Evolutionary conservation across 2,113 vertebrate species (phyloP).

Genomic region (Pongo pygmaeus): DNA sequence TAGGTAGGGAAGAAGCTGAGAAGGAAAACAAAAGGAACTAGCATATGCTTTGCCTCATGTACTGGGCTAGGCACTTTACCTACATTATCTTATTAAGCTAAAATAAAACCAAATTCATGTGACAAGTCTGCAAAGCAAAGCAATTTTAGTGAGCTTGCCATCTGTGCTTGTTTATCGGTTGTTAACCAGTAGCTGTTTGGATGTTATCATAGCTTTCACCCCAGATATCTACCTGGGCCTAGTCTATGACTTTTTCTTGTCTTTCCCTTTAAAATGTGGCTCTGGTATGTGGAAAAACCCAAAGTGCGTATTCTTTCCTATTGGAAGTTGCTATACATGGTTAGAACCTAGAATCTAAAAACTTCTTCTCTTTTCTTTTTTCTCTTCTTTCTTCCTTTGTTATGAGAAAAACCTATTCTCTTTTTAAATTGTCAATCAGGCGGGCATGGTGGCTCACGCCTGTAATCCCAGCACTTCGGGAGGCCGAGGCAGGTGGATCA

Average conservation of each 20-base stretch:
- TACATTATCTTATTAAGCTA: neutral
- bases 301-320: neutral
- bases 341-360: neutral
- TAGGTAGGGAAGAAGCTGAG: neutral
- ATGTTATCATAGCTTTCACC: neutral
- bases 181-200: neutral
- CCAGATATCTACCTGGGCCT: neutral
- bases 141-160: neutral
- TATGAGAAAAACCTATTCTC: slow-evolving; percentile 9
- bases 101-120: neutral
- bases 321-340: neutral
- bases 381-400: neutral
- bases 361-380: neutral
- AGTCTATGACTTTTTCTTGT: neutral
- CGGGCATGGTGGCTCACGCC: too few species aligned
- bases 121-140: neutral
- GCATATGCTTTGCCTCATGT: neutral
- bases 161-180: neutral
- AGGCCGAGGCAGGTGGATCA: too few species aligned
- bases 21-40: neutral
- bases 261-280: neutral
- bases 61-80: neutral
- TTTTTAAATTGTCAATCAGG: neutral
- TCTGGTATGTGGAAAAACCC: neutral
- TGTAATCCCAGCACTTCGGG: too few species aligned